Evolutionary conservation across 2,113 vertebrate genomes (phyloP), one percentile per base, ranked within the genome.

Genomic region (Donacobius atricapilla): DNA sequence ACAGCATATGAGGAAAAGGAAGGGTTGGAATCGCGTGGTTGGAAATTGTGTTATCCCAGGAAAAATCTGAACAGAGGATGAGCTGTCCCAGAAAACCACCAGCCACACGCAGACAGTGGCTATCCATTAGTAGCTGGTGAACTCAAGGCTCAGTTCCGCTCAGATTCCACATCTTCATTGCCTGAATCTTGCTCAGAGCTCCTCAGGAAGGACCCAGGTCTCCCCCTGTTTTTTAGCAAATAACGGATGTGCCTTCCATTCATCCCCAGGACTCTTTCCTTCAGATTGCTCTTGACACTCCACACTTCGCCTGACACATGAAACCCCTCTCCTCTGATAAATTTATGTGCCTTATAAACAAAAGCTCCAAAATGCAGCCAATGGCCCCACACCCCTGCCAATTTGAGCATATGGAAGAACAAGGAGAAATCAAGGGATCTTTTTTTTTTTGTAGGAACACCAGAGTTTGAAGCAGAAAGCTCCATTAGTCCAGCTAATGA

Each of bases 271-370:
- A 65, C 86, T 76, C 63, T 19, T 82, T 65, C 87, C 91, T 76
- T 94, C 85, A 81, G 93, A 91, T 96, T 95, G 78, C 77, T 96
- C 78, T 91, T 94, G 94, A 97, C 96, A 91, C 54, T 95, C 88
- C 93, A 96, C 93, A 85, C 96, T 96, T 96, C 10, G 42, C 85
- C 79, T 96, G 92, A 96, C 94, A 93, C 57, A 30, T 18, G 42
- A 86, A 90, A 69, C 64, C 65, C 45, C 66, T 50, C 47, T 22
- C 50, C 42, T 54, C 86, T 92, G 94, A 96, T 82, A 73, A 90
- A 95, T 96, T 71, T 82, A 71, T 73, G 31, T 45, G 78, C 83
- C 85, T 94, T 96, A 82, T 96, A 96, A 97, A 97, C 94, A 96
- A 92, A 88, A 69, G n/a, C 72, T 90, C 60, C 76, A 92, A 81